Conservation (phyloP, 64 coral and sea anemone genomes). For the Dendronephthya gigantea region DNA sequence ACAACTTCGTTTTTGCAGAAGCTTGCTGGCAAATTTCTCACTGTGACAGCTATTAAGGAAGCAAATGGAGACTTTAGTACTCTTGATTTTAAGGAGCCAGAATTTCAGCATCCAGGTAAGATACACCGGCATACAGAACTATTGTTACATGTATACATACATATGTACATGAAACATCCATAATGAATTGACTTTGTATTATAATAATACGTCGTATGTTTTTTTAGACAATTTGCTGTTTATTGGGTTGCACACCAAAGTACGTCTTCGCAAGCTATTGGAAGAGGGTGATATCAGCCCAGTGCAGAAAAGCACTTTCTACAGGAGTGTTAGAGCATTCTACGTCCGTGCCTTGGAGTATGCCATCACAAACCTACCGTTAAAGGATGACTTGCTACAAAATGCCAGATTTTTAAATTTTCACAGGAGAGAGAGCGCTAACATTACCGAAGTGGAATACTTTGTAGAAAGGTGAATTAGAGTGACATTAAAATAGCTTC, state of each 20-base stretch:
- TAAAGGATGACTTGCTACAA: conserved; percentile 32
- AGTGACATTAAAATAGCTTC: no score
- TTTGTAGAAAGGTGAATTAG: conserved; percentile 11
- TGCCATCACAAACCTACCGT: conserved; percentile 47
- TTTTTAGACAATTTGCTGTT: no score
- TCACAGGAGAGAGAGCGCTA: conserved; percentile 25
- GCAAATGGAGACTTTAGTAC: not conserved
- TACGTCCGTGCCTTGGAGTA: conserved; percentile 43
- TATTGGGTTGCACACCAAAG: no score
- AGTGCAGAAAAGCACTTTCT: not conserved
- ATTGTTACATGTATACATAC: no score
- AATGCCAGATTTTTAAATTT: conserved; percentile 57
- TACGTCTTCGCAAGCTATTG: no score
- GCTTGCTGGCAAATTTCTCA: conserved; percentile 42
- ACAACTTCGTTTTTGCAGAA: no score
- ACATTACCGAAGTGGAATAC: conserved; percentile 26
- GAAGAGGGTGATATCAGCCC: not conserved
- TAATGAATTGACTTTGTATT: no score
- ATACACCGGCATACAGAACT: not conserved
- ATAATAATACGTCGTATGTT: no score
- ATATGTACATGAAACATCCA: no score
- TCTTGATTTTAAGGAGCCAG: no score
- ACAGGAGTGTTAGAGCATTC: conserved; percentile 42
- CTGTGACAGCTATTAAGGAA: conserved; percentile 40
- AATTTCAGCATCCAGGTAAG: not conserved